A percentile compares a stretch with the other conserved stretches of the same genome.
phyloP scores from a whole-genome alignment of 1,140 invertebrate genomes.

The Oryctes rhinoceros region DNA sequence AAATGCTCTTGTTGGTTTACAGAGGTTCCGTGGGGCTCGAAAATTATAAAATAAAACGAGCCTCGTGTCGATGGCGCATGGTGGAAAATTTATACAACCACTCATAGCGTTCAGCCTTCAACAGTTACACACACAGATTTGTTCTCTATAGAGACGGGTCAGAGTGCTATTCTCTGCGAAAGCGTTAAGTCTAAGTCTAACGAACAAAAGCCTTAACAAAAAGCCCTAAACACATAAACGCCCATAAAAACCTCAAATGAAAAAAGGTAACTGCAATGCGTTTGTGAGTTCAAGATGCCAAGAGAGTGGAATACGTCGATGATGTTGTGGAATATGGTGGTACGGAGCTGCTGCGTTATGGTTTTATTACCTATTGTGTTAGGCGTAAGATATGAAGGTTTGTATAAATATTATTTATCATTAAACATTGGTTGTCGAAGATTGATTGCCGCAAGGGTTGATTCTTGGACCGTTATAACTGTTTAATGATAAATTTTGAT shows the following conservation, averaged over 20 bases:
- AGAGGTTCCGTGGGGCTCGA: constrained; percentile 54
- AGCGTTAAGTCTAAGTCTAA: neutral
- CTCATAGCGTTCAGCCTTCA: constrained; percentile 39
- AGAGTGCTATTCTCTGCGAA: constrained; percentile 38
- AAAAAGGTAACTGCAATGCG: constrained; percentile 38
- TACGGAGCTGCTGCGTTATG: neutral
- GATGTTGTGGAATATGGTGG: neutral
- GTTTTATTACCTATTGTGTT: neutral
- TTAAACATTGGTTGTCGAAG: too few species aligned
- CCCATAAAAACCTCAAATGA: neutral
- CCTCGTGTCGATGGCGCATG: constrained; percentile 37
- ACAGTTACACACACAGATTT: constrained; percentile 22
- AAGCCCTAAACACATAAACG: constrained; percentile 14
- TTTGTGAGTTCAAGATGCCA: constrained; percentile 35
- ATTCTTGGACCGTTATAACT: too few species aligned
- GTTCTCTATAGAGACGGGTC: constrained; percentile 35
- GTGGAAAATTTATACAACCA: constrained; percentile 37
- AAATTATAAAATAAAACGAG: constrained; percentile 20
- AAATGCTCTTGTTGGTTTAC: constrained; percentile 59
- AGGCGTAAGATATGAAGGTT: constrained; percentile 6
- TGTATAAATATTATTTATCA: neutral
- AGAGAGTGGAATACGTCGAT: neutral
- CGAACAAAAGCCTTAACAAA: constrained; percentile 26
- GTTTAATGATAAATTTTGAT: too few species aligned
- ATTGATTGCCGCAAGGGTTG: too few species aligned